Evolutionary conservation across 2,113 vertebrate genomes (phyloP), one percentile per base, ranked within the genome.

Genomic region (Bubalus kerabau): DNA sequence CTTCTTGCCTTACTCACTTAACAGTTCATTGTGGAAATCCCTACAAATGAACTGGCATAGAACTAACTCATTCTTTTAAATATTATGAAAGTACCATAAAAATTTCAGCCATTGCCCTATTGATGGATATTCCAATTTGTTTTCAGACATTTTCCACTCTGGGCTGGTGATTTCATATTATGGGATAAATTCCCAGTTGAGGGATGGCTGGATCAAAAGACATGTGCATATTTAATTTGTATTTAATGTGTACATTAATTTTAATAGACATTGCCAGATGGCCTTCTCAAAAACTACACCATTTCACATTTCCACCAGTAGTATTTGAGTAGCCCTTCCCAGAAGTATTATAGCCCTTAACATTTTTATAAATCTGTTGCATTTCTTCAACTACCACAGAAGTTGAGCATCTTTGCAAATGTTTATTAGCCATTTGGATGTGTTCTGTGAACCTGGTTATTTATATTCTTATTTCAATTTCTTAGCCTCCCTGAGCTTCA

Each of bases 71-170:
- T 96, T 74, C 57, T 90, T 94, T 84, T 46, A 94, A 95, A 90
- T 93, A 80, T 83, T 86, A n/a, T 67, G 15, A 23, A 92, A 83
- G 23, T 23, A 52, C 24, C 64, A 88, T 19, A 94, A 57, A 87
- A 52, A 40, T 80, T 90, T 80, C 48, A 94, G 15, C 26, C 30
- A 93, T 95, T 84, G 52, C 13, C 36, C 30, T 15, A 23, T 40
- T 93, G 71, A 96, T 95, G 71, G n/a, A 76, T 92, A 57, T 84
- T 94, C 12, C 32, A 59, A 32, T 81, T 95, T 89, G 24, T 95
- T 97, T 91, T 87, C 82, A 93, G 90, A 67, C 7, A 54, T 87
- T 97, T 92, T 94, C 26, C 36, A 56, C 24, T 87, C 40, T 87
- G 50, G 74, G 36, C 24, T 80, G 59, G 52, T 90, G n/a, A 89